These are phyloP conservation scores for Heliconius ismenius DNA, from an alignment of 2,888 invertebrate species.

Conservation along the genomic window DNA sequence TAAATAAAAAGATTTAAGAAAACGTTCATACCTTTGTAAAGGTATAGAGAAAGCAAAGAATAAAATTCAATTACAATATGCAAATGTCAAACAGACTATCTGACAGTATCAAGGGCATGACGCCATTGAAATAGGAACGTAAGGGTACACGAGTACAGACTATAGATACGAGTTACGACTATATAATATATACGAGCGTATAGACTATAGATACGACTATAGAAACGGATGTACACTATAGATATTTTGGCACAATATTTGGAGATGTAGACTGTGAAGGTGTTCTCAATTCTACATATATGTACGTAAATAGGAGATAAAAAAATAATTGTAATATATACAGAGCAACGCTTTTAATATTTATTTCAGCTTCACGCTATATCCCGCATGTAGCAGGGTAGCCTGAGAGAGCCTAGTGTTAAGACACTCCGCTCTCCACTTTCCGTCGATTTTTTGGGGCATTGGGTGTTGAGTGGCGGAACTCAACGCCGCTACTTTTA, in stretches of 20 bases:
- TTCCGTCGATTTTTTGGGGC: too few species aligned
- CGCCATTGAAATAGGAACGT: constrained; percentile 5
- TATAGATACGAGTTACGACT: too few species aligned
- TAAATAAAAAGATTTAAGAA: background rate
- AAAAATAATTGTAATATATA: background rate
- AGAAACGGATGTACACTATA: background rate
- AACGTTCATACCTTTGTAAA: background rate
- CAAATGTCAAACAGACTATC: constrained; percentile 7
- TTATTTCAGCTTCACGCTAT: too few species aligned
- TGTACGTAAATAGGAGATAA: background rate
- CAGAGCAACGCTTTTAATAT: too few species aligned
- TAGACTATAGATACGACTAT: too few species aligned
- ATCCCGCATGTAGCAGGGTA: too few species aligned
- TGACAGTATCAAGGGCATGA: constrained; percentile 9
- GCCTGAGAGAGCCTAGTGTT: too few species aligned
- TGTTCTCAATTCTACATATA: background rate
- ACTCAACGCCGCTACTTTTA: background rate
- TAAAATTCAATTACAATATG: constrained; percentile 20
- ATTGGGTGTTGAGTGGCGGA: too few species aligned
- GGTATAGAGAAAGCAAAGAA: background rate
- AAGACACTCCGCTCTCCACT: too few species aligned
- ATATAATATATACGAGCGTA: too few species aligned
- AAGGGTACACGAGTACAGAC: too few species aligned
- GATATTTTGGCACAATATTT: background rate
- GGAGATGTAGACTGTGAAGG: background rate